A percentile compares a stretch with the other conserved stretches of the same genome.
phyloP scores from a whole-genome alignment of 2,797 vertebrate species.

The Thalassophryne amazonica region DNA sequence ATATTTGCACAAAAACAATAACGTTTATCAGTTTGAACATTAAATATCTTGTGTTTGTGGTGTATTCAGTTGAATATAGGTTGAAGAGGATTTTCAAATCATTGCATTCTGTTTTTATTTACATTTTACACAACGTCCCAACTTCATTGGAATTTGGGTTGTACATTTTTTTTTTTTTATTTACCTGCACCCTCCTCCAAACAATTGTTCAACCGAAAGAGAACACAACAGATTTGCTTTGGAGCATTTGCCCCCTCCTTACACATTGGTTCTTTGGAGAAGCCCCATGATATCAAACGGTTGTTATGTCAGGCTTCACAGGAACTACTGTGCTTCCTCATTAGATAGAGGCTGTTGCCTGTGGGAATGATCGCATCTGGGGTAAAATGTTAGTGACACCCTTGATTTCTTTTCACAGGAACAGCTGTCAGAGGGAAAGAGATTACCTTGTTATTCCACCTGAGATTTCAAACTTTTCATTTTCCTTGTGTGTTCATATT shows the following conservation, averaged over 20 bases:
- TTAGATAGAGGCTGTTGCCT: constrained; percentile 66
- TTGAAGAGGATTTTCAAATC: too few species aligned
- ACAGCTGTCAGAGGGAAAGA: constrained; percentile 52
- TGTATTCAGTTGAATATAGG: too few species aligned
- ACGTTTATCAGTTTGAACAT: too few species aligned
- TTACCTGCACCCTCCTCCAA: too few species aligned
- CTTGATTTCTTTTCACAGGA: constrained; percentile 40
- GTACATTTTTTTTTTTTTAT: too few species aligned
- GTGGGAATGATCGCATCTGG: constrained; percentile 56
- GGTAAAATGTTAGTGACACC: constrained; percentile 53
- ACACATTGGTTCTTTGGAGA: constrained; percentile 1
- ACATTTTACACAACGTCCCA: too few species aligned
- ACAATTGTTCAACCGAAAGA: too few species aligned
- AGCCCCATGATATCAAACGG: constrained; percentile 37
- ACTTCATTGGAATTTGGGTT: too few species aligned
- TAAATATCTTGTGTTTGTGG: too few species aligned
- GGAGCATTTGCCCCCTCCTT: constrained; percentile 11
- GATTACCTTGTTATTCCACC: constrained; percentile 40
- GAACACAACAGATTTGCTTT: not conserved
- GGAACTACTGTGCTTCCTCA: constrained; percentile 40
- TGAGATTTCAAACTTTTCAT: constrained; percentile 34
- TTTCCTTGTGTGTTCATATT: constrained; percentile 4
- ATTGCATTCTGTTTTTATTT: too few species aligned
- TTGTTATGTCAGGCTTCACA: constrained; percentile 50
- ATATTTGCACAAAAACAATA: too few species aligned